Conservation (phyloP, 2,113 vertebrate genomes). For the Erythrolamprus reginae region DNA sequence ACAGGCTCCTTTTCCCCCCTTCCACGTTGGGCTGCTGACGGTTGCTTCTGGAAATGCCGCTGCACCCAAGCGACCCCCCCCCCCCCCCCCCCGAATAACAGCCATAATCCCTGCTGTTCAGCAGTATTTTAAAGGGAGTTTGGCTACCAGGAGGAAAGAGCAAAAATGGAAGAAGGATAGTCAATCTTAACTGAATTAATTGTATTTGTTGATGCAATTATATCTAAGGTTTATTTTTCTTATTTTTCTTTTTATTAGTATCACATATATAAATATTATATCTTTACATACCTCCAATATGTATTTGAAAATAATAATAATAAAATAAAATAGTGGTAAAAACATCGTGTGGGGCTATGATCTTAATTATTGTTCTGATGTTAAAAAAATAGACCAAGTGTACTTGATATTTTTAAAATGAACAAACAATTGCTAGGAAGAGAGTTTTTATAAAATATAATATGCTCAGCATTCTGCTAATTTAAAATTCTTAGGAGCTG, state of each 20-base stretch:
- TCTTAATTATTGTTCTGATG: neutral
- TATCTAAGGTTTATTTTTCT: too few relatives aligned
- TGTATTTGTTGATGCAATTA: neutral
- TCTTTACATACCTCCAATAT: too few relatives aligned
- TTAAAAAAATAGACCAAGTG: neutral
- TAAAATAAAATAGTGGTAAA: too few relatives aligned
- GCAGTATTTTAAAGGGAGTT: neutral
- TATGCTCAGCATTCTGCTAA: neutral
- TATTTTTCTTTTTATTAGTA: too few relatives aligned
- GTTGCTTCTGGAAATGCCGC: neutral
- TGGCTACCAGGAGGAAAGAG: neutral
- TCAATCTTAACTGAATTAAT: neutral
- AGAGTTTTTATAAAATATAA: neutral
- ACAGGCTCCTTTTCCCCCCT: neutral
- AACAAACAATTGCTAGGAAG: neutral
- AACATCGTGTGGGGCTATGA: neutral
- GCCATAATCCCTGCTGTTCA: neutral
- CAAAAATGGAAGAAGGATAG: neutral
- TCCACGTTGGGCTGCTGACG: neutral
- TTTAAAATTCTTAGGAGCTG: neutral
- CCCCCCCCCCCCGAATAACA: too few relatives aligned
- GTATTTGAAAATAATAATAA: too few relatives aligned
- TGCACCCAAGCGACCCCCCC: neutral
- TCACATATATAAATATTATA: too few relatives aligned
- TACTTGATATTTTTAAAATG: neutral